A percentile compares a stretch with the other conserved stretches of the same genome.
phyloP scores from a whole-genome alignment of 2,113 vertebrate species.

The Sinocyclocheilus anophthalmus region DNA sequence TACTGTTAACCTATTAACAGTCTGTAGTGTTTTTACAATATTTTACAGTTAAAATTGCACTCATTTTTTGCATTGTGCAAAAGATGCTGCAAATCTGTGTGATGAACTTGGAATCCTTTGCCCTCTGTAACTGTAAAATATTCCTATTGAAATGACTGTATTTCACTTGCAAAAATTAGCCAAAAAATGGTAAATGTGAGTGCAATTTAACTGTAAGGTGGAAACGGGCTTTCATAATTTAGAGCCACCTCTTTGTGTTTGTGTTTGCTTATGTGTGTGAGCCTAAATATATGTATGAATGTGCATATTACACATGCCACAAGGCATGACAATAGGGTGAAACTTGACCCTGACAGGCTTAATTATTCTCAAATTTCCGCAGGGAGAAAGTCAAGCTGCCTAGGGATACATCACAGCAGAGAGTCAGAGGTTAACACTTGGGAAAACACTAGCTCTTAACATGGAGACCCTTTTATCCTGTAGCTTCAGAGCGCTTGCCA shows the following conservation, averaged over 20 bases:
- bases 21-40: no score
- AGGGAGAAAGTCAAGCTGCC: conserved; percentile 22
- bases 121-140: no score
- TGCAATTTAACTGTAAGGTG: neutral
- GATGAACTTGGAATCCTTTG: no score
- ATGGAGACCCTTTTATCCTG: neutral
- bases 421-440: conserved; percentile 37
- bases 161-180: no score
- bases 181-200: neutral
- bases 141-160: no score
- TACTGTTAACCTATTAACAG: no score
- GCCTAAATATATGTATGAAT: conserved; percentile 29
- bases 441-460: conserved; percentile 35
- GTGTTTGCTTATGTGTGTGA: conserved; percentile 2
- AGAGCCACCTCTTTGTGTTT: neutral
- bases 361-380: conserved; percentile 55
- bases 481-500: neutral
- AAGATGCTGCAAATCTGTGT: no score
- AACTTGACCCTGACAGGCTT: conserved; percentile 53
- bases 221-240: neutral
- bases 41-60: no score
- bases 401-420: conserved; percentile 6
- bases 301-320: conserved; percentile 41
- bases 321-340: conserved; percentile 61
- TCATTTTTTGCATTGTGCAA: no score